These are phyloP conservation scores for Orussus abietinus DNA, from an alignment of 1,140 invertebrate genomes.

Conservation along the genomic window DNA sequence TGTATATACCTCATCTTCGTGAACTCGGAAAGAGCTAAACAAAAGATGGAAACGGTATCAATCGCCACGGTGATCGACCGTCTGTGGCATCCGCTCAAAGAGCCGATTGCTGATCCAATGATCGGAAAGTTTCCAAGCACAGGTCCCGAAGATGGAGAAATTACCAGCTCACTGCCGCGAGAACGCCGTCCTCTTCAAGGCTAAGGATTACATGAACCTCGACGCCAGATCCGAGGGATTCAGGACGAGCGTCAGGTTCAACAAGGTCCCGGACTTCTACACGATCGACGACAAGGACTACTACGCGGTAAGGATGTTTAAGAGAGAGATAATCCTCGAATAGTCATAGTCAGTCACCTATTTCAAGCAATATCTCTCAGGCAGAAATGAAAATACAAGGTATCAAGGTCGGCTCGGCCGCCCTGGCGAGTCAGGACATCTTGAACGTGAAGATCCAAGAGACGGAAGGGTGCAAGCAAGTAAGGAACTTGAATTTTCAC, in stretches of 20 bases:
- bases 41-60: too few relatives aligned
- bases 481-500: conserved; percentile 22
- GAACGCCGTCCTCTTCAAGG: conserved; percentile 17
- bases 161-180: conserved; percentile 19
- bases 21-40: too few relatives aligned
- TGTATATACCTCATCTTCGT: too few relatives aligned
- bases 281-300: conserved; percentile 20
- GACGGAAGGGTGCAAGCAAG: conserved; percentile 6
- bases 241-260: conserved; percentile 18
- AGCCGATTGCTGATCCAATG: too few relatives aligned
- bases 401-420: conserved; percentile 24
- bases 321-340: not conserved
- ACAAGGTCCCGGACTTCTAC: conserved; percentile 23
- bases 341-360: not conserved
- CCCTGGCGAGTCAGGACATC: conserved; percentile 19
- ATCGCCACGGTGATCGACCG: too few relatives aligned
- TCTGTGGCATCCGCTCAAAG: too few relatives aligned
- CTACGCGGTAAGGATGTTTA: conserved; percentile 15
- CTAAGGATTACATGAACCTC: conserved; percentile 22
- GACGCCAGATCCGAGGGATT: conserved; percentile 17
- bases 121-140: too few relatives aligned
- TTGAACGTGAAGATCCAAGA: conserved; percentile 27
- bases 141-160: conserved; percentile 8
- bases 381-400: conserved; percentile 25
- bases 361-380: conserved; percentile 8